Base-by-base conservation (phyloP, 2,113 vertebrate species). In the Chaetops frenatus region DNA sequence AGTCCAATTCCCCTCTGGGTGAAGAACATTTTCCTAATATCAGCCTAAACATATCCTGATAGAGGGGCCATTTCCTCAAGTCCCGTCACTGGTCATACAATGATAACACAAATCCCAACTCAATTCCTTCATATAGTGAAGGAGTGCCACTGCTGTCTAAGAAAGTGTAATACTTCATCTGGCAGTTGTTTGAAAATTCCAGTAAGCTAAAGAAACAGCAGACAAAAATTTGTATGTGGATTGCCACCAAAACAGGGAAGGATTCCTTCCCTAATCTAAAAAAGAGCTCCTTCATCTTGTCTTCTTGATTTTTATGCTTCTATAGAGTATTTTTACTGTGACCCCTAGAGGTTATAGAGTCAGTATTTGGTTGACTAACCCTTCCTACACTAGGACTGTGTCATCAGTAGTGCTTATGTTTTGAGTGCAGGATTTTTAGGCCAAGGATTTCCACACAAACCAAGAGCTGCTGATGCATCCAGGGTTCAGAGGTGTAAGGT, bases 1-100 rank as follows among this genome's bases (percentile, higher is more conserved):
- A 20, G 23, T 22, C 45, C 38, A 53, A 13, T 2, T 2, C 15
- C 4, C 0, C 7, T 53, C 33, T 24, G n/a, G 23, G 12, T 53
- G n/a, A 86, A 45, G 38, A 61, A 45, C 4, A 1, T 61, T 45
- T 24, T 53, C 28, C 54, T 45, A n/a, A 7, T 38, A n/a, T 53
- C 54, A 61, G 1, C 28, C 19, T n/a, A 53, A 36, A 61, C 12
- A 15, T 11, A 15, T 45, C 10, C 36, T 61, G 5, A 38, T 7
- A 45, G 14, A 36, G 15, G 3, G 8, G 8, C 18, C 22, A 20
- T 38, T 45, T 23, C 15, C n/a, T 61, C 6, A 33, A 38, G 8
- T 70, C 54, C 23, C 69, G 15, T 38, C 64, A 33, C 38, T 45
- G 33, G 4, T 38, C 28, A 24, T 33, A n/a, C 12, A 33, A 67